Base-by-base conservation (phyloP, 1,140 invertebrate genomes). In the Drosophila pectinifera region DNA sequence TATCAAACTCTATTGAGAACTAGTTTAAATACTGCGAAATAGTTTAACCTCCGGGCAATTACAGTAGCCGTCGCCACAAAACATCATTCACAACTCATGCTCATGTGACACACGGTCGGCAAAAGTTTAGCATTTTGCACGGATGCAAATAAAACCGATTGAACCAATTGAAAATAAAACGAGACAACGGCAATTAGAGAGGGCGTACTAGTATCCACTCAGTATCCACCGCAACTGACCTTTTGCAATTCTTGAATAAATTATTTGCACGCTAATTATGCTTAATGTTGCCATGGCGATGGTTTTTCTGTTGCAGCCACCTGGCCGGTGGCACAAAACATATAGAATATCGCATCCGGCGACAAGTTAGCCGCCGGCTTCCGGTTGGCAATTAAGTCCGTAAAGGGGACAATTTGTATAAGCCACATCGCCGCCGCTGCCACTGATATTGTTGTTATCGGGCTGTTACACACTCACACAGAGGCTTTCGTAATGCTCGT, bases 381-480 rank as follows among this genome's bases (percentile, higher is more conserved):
- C 67, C 67, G 67, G 64, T 58, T 16, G 41, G 68, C 75, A 65
- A 79, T 83, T 82, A 82, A 83, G 77, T 68, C 62, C 57, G 49
- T 20, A 53, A 53, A 53, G 31, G 56, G 34, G 18, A 57, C 77
- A 78, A 83, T 61, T 79, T 79, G 75, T 75, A 61, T 64, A 74
- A 84, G 72, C 63, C 80, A n/a, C 68, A 48, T 20, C 26, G 36
- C 36, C 13, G n/a, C 75, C 72, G 79, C 88, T 89, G 36, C 36
- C 13, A 11, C 75, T 65, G 79, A 86, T 89, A 89, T 79, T 65
- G 64, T 78, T 80, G 75, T 77, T 88, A 88, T 88, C 84, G 84
- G 51, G 22, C 46, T 63, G 56, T 73, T 73, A 81, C 79, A 82
- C 58, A 65, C 62, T 65, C 5, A 0, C 28, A 22, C 14, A 51